phyloP scores from a whole-genome alignment of 2,797 vertebrate genomes.

The Tapirus indicus region DNA sequence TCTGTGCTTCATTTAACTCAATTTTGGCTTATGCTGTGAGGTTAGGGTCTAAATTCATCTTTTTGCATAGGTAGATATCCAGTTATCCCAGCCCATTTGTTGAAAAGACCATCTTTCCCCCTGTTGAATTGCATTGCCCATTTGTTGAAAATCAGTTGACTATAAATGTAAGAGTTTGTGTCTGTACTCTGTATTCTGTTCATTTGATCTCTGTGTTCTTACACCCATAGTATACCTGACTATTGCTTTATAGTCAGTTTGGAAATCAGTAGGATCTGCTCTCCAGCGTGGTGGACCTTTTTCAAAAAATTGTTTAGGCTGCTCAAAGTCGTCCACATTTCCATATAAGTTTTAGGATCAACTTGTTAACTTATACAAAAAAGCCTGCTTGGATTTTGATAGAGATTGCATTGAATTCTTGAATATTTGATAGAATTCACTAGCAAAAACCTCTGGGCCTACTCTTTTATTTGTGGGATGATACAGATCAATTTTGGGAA shows the following conservation, averaged over 20 bases:
- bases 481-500: not conserved
- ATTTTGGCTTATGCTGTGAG: not conserved
- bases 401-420: not conserved
- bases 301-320: not conserved
- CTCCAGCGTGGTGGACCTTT: not conserved
- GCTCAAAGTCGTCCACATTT: not conserved
- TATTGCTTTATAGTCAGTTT: not conserved
- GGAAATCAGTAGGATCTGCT: not conserved
- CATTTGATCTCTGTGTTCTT: not conserved
- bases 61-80: not conserved
- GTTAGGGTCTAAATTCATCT: not conserved
- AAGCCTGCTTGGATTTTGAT: not conserved
- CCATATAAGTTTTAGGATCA: not conserved
- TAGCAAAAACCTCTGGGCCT: not conserved
- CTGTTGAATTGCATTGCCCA: not conserved
- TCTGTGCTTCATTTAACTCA: not conserved
- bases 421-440: not conserved
- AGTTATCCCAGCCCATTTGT: not conserved
- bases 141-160: not conserved
- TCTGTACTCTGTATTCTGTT: not conserved
- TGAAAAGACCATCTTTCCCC: not conserved
- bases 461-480: not conserved
- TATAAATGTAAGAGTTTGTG: not conserved
- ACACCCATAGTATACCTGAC: accelerated
- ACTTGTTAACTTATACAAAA: not conserved